Conservation (phyloP, 1,140 invertebrate species). For the Ruditapes philippinarum region DNA sequence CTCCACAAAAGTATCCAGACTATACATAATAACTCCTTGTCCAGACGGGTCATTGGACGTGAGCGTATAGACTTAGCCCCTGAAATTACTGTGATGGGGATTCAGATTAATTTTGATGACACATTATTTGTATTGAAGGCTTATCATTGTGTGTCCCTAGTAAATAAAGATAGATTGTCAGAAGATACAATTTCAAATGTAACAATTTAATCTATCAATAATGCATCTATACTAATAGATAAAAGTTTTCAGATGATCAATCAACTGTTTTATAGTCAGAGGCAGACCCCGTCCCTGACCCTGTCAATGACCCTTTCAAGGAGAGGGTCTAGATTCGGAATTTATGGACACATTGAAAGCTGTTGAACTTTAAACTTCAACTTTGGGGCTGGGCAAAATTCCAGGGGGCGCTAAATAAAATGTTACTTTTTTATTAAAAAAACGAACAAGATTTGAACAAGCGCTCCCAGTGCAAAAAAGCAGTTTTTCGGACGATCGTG, state of each 20-base stretch:
- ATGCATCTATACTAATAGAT: neutral
- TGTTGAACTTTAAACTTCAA: neutral
- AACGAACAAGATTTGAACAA: neutral
- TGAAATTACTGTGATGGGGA: neutral
- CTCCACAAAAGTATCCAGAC: too few species aligned
- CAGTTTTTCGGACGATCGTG: neutral
- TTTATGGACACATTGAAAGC: neutral
- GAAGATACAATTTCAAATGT: neutral
- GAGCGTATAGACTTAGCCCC: neutral
- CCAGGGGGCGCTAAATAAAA: neutral
- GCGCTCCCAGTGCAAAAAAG: constrained; percentile 6
- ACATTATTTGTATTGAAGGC: neutral
- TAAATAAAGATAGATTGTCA: neutral
- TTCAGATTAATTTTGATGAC: neutral
- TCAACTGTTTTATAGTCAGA: neutral
- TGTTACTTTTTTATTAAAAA: neutral
- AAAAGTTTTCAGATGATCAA: neutral
- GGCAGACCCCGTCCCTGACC: neutral
- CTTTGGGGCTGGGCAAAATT: neutral
- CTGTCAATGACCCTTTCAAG: neutral
- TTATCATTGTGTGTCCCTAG: neutral
- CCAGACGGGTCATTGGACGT: neutral
- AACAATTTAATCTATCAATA: neutral
- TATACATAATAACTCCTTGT: too few species aligned
- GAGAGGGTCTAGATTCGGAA: too few species aligned